phyloP scores from a whole-genome alignment of 2,888 invertebrate genomes.

The Parnassius orleans region DNA sequence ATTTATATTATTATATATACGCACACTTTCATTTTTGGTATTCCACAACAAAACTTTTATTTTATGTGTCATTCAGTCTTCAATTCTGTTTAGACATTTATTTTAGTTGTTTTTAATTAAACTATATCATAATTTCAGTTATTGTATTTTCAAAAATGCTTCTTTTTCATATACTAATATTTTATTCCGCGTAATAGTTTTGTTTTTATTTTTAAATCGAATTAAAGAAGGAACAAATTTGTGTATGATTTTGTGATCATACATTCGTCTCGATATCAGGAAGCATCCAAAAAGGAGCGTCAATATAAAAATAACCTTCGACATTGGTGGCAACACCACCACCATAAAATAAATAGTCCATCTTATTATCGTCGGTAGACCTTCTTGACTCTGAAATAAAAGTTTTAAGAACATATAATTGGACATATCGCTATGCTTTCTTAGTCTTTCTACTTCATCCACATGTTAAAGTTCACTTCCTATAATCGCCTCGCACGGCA shows the following conservation, averaged over 20 bases:
- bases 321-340: constrained; percentile 73
- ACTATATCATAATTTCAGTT: not conserved
- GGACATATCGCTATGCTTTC: no score
- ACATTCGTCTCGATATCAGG: constrained; percentile 54
- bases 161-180: constrained; percentile 26
- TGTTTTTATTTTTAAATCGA: constrained; percentile 18
- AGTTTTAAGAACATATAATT: not conserved
- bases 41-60: constrained; percentile 22
- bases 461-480: no score
- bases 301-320: constrained; percentile 48
- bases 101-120: not conserved
- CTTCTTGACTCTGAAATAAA: constrained; percentile 80
- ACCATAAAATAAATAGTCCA: constrained; percentile 72
- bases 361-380: constrained; percentile 74
- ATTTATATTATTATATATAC: constrained; percentile 25
- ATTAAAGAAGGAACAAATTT: constrained; percentile 23
- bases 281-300: constrained; percentile 53
- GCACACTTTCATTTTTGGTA: constrained; percentile 39
- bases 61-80: constrained; percentile 36
- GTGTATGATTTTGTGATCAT: constrained; percentile 32
- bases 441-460: no score
- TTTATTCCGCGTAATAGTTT: constrained; percentile 19
- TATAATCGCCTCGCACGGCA: no score
- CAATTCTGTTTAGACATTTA: constrained; percentile 9
- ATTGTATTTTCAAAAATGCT: constrained; percentile 26